Conservation (phyloP, 2,888 invertebrate species). For the Dolichomitus sp. region DNA sequence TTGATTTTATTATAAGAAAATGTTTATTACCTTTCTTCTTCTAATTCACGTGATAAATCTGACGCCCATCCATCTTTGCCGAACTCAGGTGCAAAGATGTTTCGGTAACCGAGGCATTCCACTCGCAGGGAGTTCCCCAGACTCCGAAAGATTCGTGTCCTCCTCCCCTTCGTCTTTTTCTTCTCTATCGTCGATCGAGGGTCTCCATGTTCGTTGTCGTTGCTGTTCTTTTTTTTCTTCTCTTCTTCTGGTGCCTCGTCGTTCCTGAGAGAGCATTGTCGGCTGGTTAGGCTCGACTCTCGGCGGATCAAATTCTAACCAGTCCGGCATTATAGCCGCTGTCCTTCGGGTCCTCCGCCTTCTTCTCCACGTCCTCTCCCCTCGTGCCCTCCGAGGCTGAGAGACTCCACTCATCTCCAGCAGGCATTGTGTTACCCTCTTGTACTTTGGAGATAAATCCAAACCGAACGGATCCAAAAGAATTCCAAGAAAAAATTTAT, state of each 20-base stretch:
- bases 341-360: constrained; percentile 81
- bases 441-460: constrained; percentile 36
- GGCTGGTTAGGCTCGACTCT: constrained; percentile 81
- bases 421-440: constrained; percentile 31
- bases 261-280: constrained; percentile 76
- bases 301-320: constrained; percentile 85
- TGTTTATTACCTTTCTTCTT: constrained; percentile 9
- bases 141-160: constrained; percentile 53
- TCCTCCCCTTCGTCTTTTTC: constrained; percentile 44
- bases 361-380: constrained; percentile 67
- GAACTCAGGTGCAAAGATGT: constrained; percentile 57
- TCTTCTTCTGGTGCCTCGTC: constrained; percentile 70
- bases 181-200: constrained; percentile 70
- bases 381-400: constrained; percentile 69
- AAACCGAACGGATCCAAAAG: constrained; percentile 12
- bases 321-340: constrained; percentile 84
- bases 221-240: constrained; percentile 66
- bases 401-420: constrained; percentile 79
- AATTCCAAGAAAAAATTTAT: constrained; percentile 7
- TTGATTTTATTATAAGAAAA: background rate
- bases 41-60: constrained; percentile 44
- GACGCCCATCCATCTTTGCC: constrained; percentile 46
- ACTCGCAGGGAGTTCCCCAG: constrained; percentile 51
- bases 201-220: constrained; percentile 61
- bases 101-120: constrained; percentile 60